phyloP scores from a whole-genome alignment of 2,113 vertebrate genomes.

The Mus musculus region GRCm39 chr14:83353001-83353500 shows the following conservation, averaged over 20 bases:
- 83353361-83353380: background rate
- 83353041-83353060: background rate
- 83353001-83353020: constrained; percentile 16
- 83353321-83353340: background rate
- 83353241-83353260: constrained; percentile 1
- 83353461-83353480: background rate
- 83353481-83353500: background rate
- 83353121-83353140: background rate
- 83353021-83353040: background rate
- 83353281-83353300: background rate
- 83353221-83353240: background rate
- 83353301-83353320: background rate
- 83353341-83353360: background rate
- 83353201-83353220: background rate
- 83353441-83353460: background rate
- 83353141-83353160: background rate
- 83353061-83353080: background rate
- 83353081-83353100: background rate
- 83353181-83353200: background rate
- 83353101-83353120: background rate
- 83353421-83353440: background rate
- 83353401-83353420: background rate
- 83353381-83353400: background rate
- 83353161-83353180: background rate
- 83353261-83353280: background rate